Base-by-base conservation (phyloP, 2,113 vertebrate genomes). In the Cervus canadensis region DNA sequence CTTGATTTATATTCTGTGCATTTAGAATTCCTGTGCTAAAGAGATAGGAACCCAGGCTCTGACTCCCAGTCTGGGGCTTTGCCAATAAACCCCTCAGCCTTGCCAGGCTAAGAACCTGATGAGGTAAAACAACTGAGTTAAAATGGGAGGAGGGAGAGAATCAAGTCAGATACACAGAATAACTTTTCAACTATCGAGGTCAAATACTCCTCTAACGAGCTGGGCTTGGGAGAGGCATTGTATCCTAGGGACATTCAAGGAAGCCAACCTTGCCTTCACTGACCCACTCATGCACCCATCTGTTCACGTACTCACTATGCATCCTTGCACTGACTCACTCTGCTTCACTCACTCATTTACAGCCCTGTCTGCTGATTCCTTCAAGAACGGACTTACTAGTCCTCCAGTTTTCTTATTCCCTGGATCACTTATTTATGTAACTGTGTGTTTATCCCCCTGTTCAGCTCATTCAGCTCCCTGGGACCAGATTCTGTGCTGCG, bases 321-420 rank as follows among this genome's bases (percentile, higher is more conserved):
- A 9, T 4, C 14, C 56, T 28, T 1, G 3, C 13, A 2, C 45
- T 23, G 23, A 6, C 7, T 28, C n/a, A 40, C 13, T 30, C 1
- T 12, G 67, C 43, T 54, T 48, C 59, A 1, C 26, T 56, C n/a
- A 2, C 50, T 50, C 30, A 7, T 43, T 30, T 10, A 23, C 16
- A 82, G 30, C 9, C 89, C 48, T 23, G 15, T 12, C n/a, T 9
- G 28, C 71, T 60, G 54, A 26, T 8, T 26, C 81, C n/a, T 40
- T 40, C 71, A 4, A 15, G 5, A 6, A 6, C 0, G 1, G 26
- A 62, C 28, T 9, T 82, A 23, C 33, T 1, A 2, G 30, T 30
- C 76, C n/a, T 3, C 7, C 28, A 10, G 13, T 14, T 1, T n/a
- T 5, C 43, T 16, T 45, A 23, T 11, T 10, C 48, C 15, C 4